Conservation (phyloP, 2,113 vertebrate genomes). For the Phoxinus phoxinus region DNA sequence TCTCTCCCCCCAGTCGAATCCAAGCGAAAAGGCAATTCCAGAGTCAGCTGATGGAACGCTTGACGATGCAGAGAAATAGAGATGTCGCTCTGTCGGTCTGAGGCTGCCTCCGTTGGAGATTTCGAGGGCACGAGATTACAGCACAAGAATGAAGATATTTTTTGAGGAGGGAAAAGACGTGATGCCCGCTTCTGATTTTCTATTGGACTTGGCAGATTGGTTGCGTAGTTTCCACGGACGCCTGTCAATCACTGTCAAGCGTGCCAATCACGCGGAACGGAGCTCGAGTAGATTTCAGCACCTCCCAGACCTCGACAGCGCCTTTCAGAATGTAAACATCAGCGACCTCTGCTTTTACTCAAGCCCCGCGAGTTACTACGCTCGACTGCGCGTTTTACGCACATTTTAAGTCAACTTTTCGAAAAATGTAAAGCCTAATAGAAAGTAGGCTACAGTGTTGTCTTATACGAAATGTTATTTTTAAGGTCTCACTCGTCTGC, state of each 20-base stretch:
- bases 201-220: slow-evolving; percentile 91
- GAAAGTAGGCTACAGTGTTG: no score
- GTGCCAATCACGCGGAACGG: slow-evolving; percentile 86
- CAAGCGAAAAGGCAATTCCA: slow-evolving; percentile 71
- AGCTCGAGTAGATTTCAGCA: slow-evolving; percentile 72
- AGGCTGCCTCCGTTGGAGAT: slow-evolving; percentile 73
- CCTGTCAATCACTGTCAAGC: slow-evolving; percentile 92
- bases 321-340: slow-evolving; percentile 76
- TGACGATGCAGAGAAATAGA: slow-evolving; percentile 63
- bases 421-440: neutral
- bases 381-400: slow-evolving; percentile 51
- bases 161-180: slow-evolving; percentile 78
- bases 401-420: neutral
- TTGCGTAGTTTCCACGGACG: slow-evolving; percentile 86
- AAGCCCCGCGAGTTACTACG: slow-evolving; percentile 65
- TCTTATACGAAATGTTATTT: neutral
- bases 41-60: slow-evolving; percentile 69
- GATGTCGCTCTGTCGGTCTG: slow-evolving; percentile 68
- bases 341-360: slow-evolving; percentile 66
- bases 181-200: slow-evolving; percentile 80
- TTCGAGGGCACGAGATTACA: slow-evolving; percentile 76
- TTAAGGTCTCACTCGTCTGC: slow-evolving; percentile 1
- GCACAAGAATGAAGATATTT: slow-evolving; percentile 76
- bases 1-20: slow-evolving; percentile 52
- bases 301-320: slow-evolving; percentile 80